Conservation (phyloP, 2,888 invertebrate species). For the Microctonus aethiopoides region DNA sequence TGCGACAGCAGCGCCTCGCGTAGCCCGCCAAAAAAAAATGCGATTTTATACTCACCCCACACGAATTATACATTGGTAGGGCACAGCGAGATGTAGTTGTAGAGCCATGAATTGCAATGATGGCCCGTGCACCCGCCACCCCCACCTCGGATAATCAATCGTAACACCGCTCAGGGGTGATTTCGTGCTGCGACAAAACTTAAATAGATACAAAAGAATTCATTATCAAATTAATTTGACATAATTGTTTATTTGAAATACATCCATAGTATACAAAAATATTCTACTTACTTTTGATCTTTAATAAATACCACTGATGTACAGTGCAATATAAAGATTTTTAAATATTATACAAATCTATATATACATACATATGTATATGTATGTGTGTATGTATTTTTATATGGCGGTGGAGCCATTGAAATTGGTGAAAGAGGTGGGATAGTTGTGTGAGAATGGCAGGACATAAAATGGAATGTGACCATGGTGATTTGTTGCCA, state of each 20-base stretch:
- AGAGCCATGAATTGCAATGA: conserved; percentile 67
- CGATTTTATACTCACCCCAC: conserved; percentile 57
- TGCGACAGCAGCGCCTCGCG: conserved; percentile 60
- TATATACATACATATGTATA: background rate
- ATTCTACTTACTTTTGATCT: background rate
- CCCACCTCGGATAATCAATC: conserved; percentile 66
- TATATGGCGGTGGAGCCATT: conserved; percentile 45
- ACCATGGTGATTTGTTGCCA: conserved; percentile 12
- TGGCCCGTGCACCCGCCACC: conserved; percentile 60
- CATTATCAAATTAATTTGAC: conserved; percentile 4
- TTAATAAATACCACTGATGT: background rate
- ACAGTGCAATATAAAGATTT: conserved; percentile 6
- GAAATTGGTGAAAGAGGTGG: conserved; percentile 45
- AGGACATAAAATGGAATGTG: conserved; percentile 32
- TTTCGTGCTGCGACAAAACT: conserved; percentile 47
- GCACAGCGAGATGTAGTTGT: conserved; percentile 59
- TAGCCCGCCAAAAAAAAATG: conserved; percentile 63
- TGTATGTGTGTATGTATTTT: conserved; percentile 2
- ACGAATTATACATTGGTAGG: conserved; percentile 65
- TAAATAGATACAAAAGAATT: conserved; percentile 37
- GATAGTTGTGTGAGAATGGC: conserved; percentile 37
- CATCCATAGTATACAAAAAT: background rate
- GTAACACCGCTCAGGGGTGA: conserved; percentile 64
- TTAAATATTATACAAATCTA: background rate
- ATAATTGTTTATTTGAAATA: background rate